Evolutionary conservation across 2,797 vertebrate species (phyloP), one percentile per base, ranked within the genome.

Genomic region (Otolemur crassicaudatus): DNA sequence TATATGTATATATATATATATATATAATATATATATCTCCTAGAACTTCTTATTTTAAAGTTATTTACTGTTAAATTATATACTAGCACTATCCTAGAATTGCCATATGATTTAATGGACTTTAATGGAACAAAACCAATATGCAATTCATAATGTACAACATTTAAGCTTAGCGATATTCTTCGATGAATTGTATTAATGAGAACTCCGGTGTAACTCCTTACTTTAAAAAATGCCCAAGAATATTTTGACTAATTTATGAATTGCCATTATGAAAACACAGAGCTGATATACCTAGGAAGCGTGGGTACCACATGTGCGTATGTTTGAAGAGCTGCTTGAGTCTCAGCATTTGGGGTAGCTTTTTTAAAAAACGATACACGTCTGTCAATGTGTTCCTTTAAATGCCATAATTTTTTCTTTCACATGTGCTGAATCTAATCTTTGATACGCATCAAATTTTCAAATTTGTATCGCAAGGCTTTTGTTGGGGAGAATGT

Each of bases 351-450:
- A 31, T 87, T 72, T 40, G 8, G 10, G 27, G 4, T 58, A 92
- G 72, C 17, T 76, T 43, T 37, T 20, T 25, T 8, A 46, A 73
- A 60, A 61, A 79, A 34, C 0, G 17, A 61, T 29, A 94, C 2
- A 5, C 46, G 5, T 90, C 19, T 85, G 29, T 86, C 27, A 85
- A 80, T 82, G 34, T 56, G 46, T 79, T 72, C 43, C 27, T 87
- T 94, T 20, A 92, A 90, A 87, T 84, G 5, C 14, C 61, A 65
- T 60, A 2, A 22, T 91, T 97, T 96, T 79, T 96, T 79, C 60
- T 89, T 91, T 77, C 20, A 70, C 25, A 61, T 34, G 5, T 89
- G 23, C 22, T 60, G 25, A 95, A 70, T 82, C 3, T 61, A 40
- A 19, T 87, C 31, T 94, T 96, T 58, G n/a, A 80, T 90, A 85